Base-by-base conservation (phyloP, 2,888 invertebrate genomes). In the Pachliopta kotzebuea region DNA sequence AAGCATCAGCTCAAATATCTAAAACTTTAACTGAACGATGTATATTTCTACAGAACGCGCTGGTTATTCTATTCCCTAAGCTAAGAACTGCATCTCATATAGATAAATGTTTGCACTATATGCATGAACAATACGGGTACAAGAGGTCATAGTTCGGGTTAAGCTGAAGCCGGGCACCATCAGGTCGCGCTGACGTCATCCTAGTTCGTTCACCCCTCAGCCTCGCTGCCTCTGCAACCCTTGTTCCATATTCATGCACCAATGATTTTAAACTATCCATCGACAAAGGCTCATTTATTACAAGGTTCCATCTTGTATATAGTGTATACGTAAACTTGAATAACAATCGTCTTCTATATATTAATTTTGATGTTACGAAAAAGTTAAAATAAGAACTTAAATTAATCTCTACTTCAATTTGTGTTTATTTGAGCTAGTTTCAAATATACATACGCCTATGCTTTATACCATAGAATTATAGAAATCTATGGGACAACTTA, bases 181-280 rank as follows among this genome's bases (percentile, higher is more conserved):
- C 92, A 92, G 93, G 92, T 92, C 93, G 83, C 83, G 80, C 78
- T 92, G 90, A 92, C 92, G 92, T 92, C 92, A 91, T 76, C 73
- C 72, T 74, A 80, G 86, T 81, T 84, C 88, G 79, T 76, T 79
- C 78, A 85, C 83, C 83, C 73, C 72, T 63, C 70, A 68, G 70
- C 74, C 74, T 72, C 64, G 65, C 68, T 68, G 73, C 72, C 75
- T 70, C 73, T 61, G 71, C 75, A 72, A 76, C 78, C 80, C 82
- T 83, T 78, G 79, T 72, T 77, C 84, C 73, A 84, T 76, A 85
- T 86, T 75, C 76, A 73, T 74, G 67, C 74, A 76, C 78, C 75
- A 77, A 70, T 76, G 73, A 74, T 74, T 76, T 75, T 73, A 66
- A 70, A 68, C 69, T 70, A 67, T 67, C 63, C 55, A 65, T 67